A percentile compares a stretch with the other conserved stretches of the same genome.
Evolutionary conservation across 2,113 vertebrate genomes (phyloP).

Genomic region (Passer domesticus): DNA sequence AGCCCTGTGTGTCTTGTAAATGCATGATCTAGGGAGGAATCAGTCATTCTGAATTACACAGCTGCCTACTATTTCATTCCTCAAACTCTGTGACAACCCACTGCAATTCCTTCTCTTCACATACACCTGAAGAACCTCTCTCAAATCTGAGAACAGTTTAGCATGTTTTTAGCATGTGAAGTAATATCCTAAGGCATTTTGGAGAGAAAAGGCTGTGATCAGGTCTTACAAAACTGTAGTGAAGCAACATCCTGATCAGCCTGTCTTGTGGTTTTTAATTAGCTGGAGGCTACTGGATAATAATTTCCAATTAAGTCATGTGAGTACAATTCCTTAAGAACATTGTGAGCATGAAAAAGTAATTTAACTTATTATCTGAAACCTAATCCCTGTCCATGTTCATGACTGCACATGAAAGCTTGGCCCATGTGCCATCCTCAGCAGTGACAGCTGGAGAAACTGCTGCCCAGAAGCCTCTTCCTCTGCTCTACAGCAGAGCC

Average conservation of each 20-base stretch:
- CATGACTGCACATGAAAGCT: not conserved
- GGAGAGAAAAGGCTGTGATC: not conserved
- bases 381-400: not conserved
- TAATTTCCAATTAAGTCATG: rapidly evolving
- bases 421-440: not conserved
- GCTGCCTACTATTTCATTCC: not conserved
- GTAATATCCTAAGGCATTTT: not conserved
- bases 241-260: not conserved
- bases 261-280: not conserved
- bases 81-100: not conserved
- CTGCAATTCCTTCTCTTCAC: not conserved
- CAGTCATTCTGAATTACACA: not conserved
- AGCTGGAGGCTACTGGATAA: not conserved
- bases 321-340: not conserved
- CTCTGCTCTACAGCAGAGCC: not conserved
- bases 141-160: not conserved
- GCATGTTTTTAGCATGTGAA: not conserved
- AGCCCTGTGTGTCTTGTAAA: not conserved
- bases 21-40: not conserved
- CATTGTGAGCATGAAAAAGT: not conserved
- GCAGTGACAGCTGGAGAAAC: not conserved
- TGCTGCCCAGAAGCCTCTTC: not conserved
- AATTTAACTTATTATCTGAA: not conserved
- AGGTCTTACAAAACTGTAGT: not conserved
- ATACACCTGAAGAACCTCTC: not conserved